These are phyloP conservation scores for Hydropsyche tenuis DNA, from an alignment of 1,140 invertebrate genomes.

Conservation along the genomic window DNA sequence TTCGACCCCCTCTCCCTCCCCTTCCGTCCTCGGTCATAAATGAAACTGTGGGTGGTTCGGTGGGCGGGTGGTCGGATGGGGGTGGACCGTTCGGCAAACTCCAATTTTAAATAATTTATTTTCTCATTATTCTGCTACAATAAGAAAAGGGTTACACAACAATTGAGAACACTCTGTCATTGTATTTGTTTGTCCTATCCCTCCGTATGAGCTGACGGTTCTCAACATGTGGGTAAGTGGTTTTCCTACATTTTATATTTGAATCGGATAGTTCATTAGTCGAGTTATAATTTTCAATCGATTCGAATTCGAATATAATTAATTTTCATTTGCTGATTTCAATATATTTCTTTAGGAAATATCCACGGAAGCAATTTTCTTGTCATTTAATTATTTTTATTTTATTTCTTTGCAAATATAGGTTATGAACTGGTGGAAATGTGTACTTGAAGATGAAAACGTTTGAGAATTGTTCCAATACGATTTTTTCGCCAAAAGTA, in stretches of 20 bases:
- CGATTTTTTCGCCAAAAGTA: constrained; percentile 8
- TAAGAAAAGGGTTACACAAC: constrained; percentile 48
- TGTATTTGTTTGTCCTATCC: constrained; percentile 48
- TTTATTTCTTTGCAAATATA: too few relatives aligned
- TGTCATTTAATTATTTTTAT: neutral
- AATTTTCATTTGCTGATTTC: too few relatives aligned
- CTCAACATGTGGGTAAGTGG: constrained; percentile 34
- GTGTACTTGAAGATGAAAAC: neutral
- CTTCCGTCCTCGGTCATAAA: constrained; percentile 21
- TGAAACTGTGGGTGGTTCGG: constrained; percentile 11
- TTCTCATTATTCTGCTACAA: constrained; percentile 50
- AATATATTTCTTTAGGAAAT: neutral
- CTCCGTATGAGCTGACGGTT: constrained; percentile 8
- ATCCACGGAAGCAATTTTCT: neutral
- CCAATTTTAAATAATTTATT: constrained; percentile 51
- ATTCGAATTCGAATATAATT: neutral
- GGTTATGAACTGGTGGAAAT: neutral
- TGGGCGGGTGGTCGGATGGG: neutral
- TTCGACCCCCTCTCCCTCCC: neutral
- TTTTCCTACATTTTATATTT: too few relatives aligned
- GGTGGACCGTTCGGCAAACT: constrained; percentile 47
- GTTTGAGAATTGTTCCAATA: constrained; percentile 31
- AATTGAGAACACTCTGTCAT: constrained; percentile 45
- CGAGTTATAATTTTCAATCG: neutral
- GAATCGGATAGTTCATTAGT: too few relatives aligned